Base-by-base conservation (phyloP, 2,113 vertebrate genomes). In the Nothocercus julius region DNA sequence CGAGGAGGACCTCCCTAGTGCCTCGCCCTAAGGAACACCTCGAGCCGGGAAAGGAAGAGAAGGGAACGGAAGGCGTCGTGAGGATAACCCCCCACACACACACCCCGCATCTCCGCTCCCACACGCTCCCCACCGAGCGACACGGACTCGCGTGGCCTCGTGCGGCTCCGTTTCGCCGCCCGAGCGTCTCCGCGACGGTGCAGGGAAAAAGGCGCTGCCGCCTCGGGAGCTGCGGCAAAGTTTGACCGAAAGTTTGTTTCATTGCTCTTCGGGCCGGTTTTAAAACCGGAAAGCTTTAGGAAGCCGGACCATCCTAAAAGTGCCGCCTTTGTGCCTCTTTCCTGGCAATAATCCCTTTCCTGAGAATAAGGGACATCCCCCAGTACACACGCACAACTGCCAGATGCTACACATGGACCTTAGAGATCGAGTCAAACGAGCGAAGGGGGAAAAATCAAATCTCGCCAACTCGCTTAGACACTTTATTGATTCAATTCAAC, bases 281-380 rank as follows among this genome's bases (percentile, higher is more conserved):
- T 16, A 56, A 86, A 83, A 10, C 69, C 12, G 2, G 61, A 21
- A 68, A 56, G 64, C 61, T 91, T 74, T 83, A 77, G 54, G 82
- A 80, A 96, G 62, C 16, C 30, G 20, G 54, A 76, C 90, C 32
- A 68, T 83, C 54, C 90, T 78, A 51, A 94, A 94, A 68, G 54
- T 92, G 40, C 20, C 28, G 54, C 85, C 94, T 96, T 95, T 95
- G 85, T 97, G 82, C 70, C 56, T 89, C 59, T 95, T 94, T 94
- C 82, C 81, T 76, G 89, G 72, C 79, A 54, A 54, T 88, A 88
- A 95, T 92, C 89, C 84, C 36, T 62, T 89, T 74, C 36, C 85
- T 89, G 76, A 69, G 92, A 91, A 93, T 19, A 34, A 63, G 56
- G 53, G 28, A 22, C 66, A 34, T 36, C 40, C 79, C 44, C 40